phyloP scores from a whole-genome alignment of 2,888 invertebrate species.

The Arrhopalites spinosus region DNA sequence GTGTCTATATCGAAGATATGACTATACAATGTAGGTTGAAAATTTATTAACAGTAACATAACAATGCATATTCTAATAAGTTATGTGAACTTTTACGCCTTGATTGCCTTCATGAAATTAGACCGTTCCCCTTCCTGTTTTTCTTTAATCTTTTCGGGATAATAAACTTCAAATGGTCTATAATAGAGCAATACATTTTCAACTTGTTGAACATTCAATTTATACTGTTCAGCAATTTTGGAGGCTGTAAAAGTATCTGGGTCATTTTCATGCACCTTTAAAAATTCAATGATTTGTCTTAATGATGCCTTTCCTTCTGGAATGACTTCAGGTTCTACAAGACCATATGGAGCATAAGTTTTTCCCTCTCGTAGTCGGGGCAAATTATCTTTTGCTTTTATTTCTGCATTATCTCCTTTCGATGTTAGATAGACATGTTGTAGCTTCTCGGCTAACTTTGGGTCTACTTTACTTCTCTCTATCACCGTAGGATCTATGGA shows the following conservation, averaged over 20 bases:
- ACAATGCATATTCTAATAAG: conserved; percentile 5
- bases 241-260: conserved; percentile 65
- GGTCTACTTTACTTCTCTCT: conserved; percentile 37
- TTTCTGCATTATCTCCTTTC: conserved; percentile 59
- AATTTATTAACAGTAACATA: too few relatives aligned
- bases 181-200: conserved; percentile 69
- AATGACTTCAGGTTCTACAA: conserved; percentile 68
- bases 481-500: conserved; percentile 68
- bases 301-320: conserved; percentile 71
- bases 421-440: conserved; percentile 58
- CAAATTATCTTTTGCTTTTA: conserved; percentile 61
- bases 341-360: conserved; percentile 70
- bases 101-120: conserved; percentile 24
- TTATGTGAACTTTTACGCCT: conserved; percentile 21
- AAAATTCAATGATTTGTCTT: conserved; percentile 68
- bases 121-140: background rate
- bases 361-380: conserved; percentile 65
- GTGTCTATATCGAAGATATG: too few relatives aligned
- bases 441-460: conserved; percentile 41
- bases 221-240: conserved; percentile 70
- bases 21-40: too few relatives aligned
- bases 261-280: conserved; percentile 69
- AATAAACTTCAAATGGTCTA: conserved; percentile 69
- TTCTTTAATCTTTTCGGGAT: conserved; percentile 62
- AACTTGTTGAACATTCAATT: conserved; percentile 65